Conservation (phyloP, 2,797 vertebrate species). For the Decapterus maruadsi region DNA sequence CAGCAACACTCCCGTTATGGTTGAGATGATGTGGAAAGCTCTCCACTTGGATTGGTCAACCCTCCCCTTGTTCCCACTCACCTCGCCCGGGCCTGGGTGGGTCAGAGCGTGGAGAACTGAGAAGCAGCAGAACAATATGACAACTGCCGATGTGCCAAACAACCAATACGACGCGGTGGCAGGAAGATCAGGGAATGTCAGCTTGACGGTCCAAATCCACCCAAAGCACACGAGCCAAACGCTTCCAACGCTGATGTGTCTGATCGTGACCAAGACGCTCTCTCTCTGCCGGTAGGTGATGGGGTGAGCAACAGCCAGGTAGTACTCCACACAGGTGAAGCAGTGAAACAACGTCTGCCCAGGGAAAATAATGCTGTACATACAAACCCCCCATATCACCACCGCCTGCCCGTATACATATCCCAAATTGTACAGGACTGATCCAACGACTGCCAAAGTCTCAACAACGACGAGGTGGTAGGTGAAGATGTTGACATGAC, state of each 20-base stretch:
- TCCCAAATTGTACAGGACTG: rapidly evolving
- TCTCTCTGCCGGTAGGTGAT: constrained; percentile 31
- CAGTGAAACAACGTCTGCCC: constrained; percentile 36
- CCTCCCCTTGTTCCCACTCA: background rate
- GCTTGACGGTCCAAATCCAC: rapidly evolving
- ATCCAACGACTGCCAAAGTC: background rate
- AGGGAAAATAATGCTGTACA: rapidly evolving
- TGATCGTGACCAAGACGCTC: rapidly evolving
- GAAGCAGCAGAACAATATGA: background rate
- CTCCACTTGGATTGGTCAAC: constrained; percentile 36
- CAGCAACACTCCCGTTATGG: background rate
- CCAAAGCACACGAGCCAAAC: constrained; percentile 32
- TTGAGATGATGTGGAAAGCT: constrained; percentile 29
- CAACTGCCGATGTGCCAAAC: rapidly evolving
- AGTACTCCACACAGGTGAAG: constrained; percentile 51
- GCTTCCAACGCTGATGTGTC: background rate
- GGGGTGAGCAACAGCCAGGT: constrained; percentile 46
- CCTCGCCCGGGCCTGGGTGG: background rate
- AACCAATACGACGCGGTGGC: rapidly evolving
- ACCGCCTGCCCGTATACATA: rapidly evolving
- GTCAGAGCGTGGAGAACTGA: constrained; percentile 16
- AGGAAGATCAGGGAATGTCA: background rate
- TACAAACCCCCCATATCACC: background rate
- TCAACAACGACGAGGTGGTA: constrained; percentile 22
- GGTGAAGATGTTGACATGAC: constrained; percentile 33